A percentile compares a stretch with the other conserved stretches of the same genome.
These are phyloP conservation scores for Sander lucioperca DNA, from an alignment of 2,113 vertebrate genomes.

Conservation along the genomic window DNA sequence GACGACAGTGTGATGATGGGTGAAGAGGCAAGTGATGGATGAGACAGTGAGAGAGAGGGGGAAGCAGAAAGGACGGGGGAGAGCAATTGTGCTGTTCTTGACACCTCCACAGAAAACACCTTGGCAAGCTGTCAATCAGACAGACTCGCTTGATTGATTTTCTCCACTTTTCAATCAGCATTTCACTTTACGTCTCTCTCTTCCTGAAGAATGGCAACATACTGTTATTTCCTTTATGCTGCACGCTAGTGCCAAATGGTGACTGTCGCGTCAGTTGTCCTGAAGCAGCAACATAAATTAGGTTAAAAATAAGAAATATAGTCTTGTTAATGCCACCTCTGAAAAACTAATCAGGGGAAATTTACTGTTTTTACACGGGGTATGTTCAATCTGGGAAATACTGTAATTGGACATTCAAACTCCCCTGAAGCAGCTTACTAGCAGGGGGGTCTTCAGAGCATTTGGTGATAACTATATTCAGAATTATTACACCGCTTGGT, in stretches of 20 bases:
- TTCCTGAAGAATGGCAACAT: constrained; percentile 64
- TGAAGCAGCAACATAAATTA: constrained; percentile 29
- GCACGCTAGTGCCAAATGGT: constrained; percentile 12
- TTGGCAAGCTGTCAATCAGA: constrained; percentile 84
- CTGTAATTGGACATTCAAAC: constrained; percentile 2
- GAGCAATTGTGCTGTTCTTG: constrained; percentile 83
- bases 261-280: constrained; percentile 6
- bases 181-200: constrained; percentile 72
- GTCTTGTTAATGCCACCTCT: constrained; percentile 12
- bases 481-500: no score
- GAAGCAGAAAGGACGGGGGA: constrained; percentile 54
- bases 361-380: neutral
- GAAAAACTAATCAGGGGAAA: neutral
- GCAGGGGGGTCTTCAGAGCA: constrained; percentile 4
- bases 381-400: constrained; percentile 7
- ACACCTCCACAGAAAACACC: constrained; percentile 85
- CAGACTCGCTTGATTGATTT: constrained; percentile 82
- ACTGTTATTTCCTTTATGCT: constrained; percentile 25
- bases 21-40: constrained; percentile 80
- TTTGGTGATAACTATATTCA: constrained; percentile 1
- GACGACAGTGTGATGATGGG: constrained; percentile 81
- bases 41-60: constrained; percentile 59
- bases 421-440: neutral
- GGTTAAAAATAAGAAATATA: constrained; percentile 31
- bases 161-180: constrained; percentile 84